These are phyloP conservation scores for Eucera pruinosa DNA, from an alignment of 2,888 invertebrate genomes.

Conservation along the genomic window DNA sequence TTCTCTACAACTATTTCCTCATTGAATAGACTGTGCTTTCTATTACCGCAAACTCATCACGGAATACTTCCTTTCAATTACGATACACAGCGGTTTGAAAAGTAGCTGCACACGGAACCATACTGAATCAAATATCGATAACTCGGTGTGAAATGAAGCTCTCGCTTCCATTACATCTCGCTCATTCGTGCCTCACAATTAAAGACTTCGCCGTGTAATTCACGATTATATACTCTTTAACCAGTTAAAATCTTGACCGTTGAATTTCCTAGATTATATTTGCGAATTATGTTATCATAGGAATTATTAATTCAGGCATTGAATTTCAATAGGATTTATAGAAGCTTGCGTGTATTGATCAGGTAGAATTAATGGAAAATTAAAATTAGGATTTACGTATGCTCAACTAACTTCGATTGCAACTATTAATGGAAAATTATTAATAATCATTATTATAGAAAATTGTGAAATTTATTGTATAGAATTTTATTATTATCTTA, in stretches of 20 bases:
- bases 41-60: constrained; percentile 17
- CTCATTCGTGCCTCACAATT: neutral
- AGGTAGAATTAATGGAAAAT: too few species aligned
- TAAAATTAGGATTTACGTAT: too few species aligned
- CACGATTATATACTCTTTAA: neutral
- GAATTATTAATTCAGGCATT: neutral
- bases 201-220: constrained; percentile 5
- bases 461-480: too few species aligned
- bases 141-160: constrained; percentile 30
- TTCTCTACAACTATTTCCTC: constrained; percentile 12
- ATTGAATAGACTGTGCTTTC: constrained; percentile 18
- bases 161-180: constrained; percentile 1
- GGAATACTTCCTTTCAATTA: constrained; percentile 24
- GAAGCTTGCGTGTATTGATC: too few species aligned
- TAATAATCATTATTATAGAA: too few species aligned
- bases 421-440: too few species aligned
- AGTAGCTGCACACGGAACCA: neutral
- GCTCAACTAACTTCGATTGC: too few species aligned
- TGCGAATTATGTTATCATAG: neutral
- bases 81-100: constrained; percentile 1
- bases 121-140: constrained; percentile 30
- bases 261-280: neutral
- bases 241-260: too few species aligned
- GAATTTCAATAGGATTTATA: neutral
- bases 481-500: too few species aligned